phyloP scores from a whole-genome alignment of 92 coral and sea anemone genomes.

The Bergia sp. region DNA sequence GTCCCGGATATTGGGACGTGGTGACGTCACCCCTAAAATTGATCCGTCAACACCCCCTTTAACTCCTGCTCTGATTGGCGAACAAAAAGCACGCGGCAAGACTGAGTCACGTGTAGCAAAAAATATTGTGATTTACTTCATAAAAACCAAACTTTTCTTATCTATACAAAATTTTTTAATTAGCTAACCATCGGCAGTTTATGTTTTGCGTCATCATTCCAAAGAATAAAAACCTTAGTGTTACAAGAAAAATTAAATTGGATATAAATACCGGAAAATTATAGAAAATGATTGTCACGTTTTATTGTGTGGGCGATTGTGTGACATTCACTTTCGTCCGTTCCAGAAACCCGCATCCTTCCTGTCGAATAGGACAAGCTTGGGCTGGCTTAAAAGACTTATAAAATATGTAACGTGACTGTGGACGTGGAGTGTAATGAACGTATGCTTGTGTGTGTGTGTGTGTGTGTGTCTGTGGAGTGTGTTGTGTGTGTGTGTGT shows the following conservation, averaged over 20 bases:
- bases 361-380: background rate
- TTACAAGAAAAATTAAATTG: background rate
- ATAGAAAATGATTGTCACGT: background rate
- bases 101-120: constrained; percentile 11
- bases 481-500: background rate
- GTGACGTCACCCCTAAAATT: constrained; percentile 62
- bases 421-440: too few relatives aligned
- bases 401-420: background rate
- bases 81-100: background rate
- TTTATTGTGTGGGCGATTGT: background rate
- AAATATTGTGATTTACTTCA: background rate
- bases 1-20: constrained; percentile 57
- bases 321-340: background rate
- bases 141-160: too few relatives aligned
- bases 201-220: too few relatives aligned
- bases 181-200: background rate
- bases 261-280: background rate
- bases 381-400: background rate
- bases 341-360: background rate
- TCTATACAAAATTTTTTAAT: background rate
- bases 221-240: too few relatives aligned
- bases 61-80: background rate
- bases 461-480: background rate
- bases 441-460: background rate
- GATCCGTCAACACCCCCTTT: constrained; percentile 44